Conservation (phyloP, 2,888 invertebrate species). For the Scrobipalpa costella region DNA sequence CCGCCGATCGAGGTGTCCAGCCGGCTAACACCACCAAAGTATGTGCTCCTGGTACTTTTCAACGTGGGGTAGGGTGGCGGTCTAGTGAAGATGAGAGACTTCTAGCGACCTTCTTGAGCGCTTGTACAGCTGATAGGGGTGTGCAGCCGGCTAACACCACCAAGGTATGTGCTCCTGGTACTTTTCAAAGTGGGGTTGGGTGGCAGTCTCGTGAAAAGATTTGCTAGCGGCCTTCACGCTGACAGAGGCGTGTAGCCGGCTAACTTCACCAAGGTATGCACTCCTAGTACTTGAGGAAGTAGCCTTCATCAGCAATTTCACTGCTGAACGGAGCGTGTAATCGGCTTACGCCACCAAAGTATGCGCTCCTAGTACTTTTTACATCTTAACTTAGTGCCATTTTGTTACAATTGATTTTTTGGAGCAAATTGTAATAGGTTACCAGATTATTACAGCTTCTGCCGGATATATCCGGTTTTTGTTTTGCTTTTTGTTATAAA, state of each 20-base stretch:
- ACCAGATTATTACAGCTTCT: no score
- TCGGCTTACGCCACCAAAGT: no score
- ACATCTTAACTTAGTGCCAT: slow-evolving; percentile 13
- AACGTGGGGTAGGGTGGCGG: slow-evolving; percentile 92
- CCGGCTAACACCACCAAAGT: slow-evolving; percentile 46
- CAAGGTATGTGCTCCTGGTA: slow-evolving; percentile 36
- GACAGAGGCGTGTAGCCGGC: slow-evolving; percentile 73
- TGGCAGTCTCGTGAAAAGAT: slow-evolving; percentile 93
- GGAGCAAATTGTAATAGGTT: no score
- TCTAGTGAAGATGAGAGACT: slow-evolving; percentile 94
- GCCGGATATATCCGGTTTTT: no score
- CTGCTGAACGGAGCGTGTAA: no score
- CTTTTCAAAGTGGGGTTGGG: slow-evolving; percentile 82
- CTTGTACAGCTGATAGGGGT: slow-evolving; percentile 84
- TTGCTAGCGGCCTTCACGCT: slow-evolving; percentile 90
- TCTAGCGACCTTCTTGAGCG: slow-evolving; percentile 89
- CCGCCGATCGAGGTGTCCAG: slow-evolving; percentile 80
- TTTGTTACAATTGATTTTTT: no score
- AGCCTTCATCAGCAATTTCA: no score
- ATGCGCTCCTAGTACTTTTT: slow-evolving; percentile 22
- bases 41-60: slow-evolving; percentile 20
- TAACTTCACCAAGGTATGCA: slow-evolving; percentile 43
- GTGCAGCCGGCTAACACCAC: slow-evolving; percentile 43
- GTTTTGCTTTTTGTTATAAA: no score
- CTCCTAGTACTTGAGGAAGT: slow-evolving; percentile 25